These are phyloP conservation scores for Itoplectis maculator DNA, from an alignment of 2,888 invertebrate species.

Conservation along the genomic window DNA sequence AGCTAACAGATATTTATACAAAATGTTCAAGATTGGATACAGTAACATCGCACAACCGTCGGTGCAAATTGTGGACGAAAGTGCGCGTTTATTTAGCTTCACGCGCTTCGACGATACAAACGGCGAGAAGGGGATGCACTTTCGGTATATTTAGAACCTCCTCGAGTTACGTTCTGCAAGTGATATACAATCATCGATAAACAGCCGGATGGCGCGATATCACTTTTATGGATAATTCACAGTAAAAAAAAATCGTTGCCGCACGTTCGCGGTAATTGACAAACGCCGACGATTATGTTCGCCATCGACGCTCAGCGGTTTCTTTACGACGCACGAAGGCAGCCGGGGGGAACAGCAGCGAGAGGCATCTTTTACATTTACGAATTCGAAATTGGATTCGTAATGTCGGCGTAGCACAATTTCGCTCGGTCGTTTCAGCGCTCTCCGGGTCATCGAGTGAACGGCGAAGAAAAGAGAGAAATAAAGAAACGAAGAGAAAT, in stretches of 20 bases:
- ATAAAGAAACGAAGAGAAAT: conserved; percentile 25
- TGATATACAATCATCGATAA: neutral
- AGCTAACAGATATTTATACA: too few relatives aligned
- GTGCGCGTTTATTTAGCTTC: neutral
- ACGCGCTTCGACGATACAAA: conserved; percentile 4
- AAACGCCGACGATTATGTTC: neutral
- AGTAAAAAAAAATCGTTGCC: neutral
- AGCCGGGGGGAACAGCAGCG: too few relatives aligned
- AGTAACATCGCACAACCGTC: conserved; percentile 22
- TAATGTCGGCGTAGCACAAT: conserved; percentile 13
- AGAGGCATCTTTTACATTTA: conserved; percentile 20
- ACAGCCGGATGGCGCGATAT: neutral
- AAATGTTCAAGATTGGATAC: too few relatives aligned
- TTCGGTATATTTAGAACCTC: neutral
- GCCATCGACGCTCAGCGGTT: neutral
- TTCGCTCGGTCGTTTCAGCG: neutral
- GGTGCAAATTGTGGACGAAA: conserved; percentile 38
- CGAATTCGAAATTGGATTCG: conserved; percentile 14
- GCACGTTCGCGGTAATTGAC: neutral
- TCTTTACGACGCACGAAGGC: neutral
- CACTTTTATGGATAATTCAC: neutral
- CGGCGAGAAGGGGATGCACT: conserved; percentile 24
- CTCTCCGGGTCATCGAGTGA: conserved; percentile 17
- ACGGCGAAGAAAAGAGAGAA: conserved; percentile 12
- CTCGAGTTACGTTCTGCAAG: neutral